Evolutionary conservation across 2,888 invertebrate species (phyloP), one percentile per base, ranked within the genome.

Genomic region (Ligdia adustata): DNA sequence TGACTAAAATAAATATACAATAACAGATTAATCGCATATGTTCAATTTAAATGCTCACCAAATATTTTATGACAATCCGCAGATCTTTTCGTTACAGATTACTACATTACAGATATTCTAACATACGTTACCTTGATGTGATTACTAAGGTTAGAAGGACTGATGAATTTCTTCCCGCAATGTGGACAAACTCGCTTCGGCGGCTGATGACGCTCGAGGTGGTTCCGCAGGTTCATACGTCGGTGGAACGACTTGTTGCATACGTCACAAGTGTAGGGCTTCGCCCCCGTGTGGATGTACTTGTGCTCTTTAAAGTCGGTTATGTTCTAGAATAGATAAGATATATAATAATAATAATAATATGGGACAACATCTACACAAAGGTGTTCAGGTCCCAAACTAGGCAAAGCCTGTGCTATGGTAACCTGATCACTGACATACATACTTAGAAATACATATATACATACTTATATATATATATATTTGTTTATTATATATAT

Each of bases 101-200:
- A 11, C 11, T 18, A 18, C 1, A 9, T 15, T n/a, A n/a, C n/a
- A n/a, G n/a, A n/a, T n/a, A n/a, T n/a, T n/a, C n/a, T n/a, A n/a
- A n/a, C n/a, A n/a, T n/a, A n/a, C n/a, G n/a, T n/a, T 26, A 58
- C 57, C 48, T 40, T 52, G 1, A 58, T 49, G 29, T 58, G 57
- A 9, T 55, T 55, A 11, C 41, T 45, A 0, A 57, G 50, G 12
- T 55, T 57, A 18, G 57, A 45, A 1, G 47, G 48, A 12, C 50
- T 57, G 11, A 39, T 20, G 7, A 55, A 58, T 9, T 51, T 55
- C 47, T 58, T 58, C 1, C 52, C 52, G 28, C 58, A 58, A 4
- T 55, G 55, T 0, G 41, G 48, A 13, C 58, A 58, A 37, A 55
- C 55, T 11, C 55, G 37, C 0, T 50, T 43, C 5, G 57, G 55